These are phyloP conservation scores for Toxotes lorentzi DNA, from an alignment of 2,797 vertebrate species.

Conservation along the genomic window DNA sequence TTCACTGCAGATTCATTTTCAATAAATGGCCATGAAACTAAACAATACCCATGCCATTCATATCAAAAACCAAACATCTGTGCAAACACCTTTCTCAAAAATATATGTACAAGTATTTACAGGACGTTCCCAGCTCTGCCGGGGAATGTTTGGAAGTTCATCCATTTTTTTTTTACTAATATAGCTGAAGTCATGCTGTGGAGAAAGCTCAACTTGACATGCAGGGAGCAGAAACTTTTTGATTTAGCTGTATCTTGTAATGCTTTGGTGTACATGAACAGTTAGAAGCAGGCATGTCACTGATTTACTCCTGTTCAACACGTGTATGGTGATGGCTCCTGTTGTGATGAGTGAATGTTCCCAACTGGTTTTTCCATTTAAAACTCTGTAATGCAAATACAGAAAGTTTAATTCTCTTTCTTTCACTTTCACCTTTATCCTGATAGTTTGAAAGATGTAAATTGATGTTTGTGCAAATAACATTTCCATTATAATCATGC, in stretches of 20 bases:
- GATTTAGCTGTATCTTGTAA: conserved; percentile 17
- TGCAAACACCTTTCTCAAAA: conserved; percentile 62
- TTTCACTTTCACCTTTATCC: not conserved
- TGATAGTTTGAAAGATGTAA: not conserved
- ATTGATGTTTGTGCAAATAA: not conserved
- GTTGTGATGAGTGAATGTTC: conserved; percentile 18
- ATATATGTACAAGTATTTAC: conserved; percentile 64
- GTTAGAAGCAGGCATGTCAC: conserved; percentile 34
- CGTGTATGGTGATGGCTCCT: conserved; percentile 29
- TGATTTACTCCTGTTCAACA: conserved; percentile 23
- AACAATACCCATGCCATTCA: conserved; percentile 58
- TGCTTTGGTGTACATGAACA: conserved; percentile 41
- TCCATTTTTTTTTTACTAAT: conserved; percentile 15
- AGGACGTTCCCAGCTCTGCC: not conserved
- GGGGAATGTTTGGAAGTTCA: conserved; percentile 1
- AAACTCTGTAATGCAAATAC: conserved; percentile 68
- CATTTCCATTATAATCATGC: conserved; percentile 9
- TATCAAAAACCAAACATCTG: conserved; percentile 51
- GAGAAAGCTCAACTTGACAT: conserved; percentile 59
- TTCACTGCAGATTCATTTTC: conserved; percentile 60
- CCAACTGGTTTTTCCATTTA: conserved; percentile 21
- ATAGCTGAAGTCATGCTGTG: conserved; percentile 63
- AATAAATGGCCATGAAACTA: conserved; percentile 40
- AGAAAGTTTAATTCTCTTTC: conserved; percentile 32
- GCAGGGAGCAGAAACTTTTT: conserved; percentile 49